Conservation (phyloP, 2,797 vertebrate genomes). For the Poeciliopsis turneri region DNA sequence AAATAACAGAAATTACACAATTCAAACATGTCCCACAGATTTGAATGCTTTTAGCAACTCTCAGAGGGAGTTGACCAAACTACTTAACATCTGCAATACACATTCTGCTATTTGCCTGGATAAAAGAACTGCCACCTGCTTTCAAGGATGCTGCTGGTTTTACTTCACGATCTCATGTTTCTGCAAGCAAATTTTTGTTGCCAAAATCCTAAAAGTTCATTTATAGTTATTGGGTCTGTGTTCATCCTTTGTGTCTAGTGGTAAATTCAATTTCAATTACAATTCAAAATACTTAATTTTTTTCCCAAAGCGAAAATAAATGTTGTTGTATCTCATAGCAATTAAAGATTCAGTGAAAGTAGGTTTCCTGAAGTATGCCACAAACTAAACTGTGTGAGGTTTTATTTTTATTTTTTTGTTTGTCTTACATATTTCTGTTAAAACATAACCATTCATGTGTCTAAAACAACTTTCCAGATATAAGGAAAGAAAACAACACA, state of each 20-base stretch:
- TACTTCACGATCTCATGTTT: slow-evolving; percentile 18
- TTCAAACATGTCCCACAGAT: slow-evolving; percentile 17
- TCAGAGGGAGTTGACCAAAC: slow-evolving; percentile 31
- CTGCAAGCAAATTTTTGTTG: slow-evolving; percentile 27
- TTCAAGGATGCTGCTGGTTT: slow-evolving; percentile 58
- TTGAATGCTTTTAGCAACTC: slow-evolving; percentile 8
- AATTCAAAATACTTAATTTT: no score
- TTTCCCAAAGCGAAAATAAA: no score
- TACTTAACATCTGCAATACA: slow-evolving; percentile 41
- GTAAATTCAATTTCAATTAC: slow-evolving; percentile 16
- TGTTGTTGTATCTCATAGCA: no score
- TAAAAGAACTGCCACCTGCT: slow-evolving; percentile 69
- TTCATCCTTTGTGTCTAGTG: slow-evolving; percentile 61
- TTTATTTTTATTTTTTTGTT: neutral
- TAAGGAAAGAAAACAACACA: slow-evolving; percentile 35
- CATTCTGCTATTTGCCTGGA: slow-evolving; percentile 60
- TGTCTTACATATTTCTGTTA: slow-evolving; percentile 37
- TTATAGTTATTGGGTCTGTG: slow-evolving; percentile 68
- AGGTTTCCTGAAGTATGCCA: slow-evolving; percentile 49
- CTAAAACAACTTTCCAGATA: slow-evolving; percentile 44
- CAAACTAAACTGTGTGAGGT: slow-evolving; percentile 38
- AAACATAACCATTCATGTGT: slow-evolving; percentile 56
- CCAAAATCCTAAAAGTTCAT: slow-evolving; percentile 53
- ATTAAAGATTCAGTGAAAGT: slow-evolving; percentile 7
- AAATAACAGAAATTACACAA: neutral